Evolutionary conservation across 2,797 vertebrate species (phyloP), one percentile per base, ranked within the genome.

Genomic region (Phrynocephalus forsythii): DNA sequence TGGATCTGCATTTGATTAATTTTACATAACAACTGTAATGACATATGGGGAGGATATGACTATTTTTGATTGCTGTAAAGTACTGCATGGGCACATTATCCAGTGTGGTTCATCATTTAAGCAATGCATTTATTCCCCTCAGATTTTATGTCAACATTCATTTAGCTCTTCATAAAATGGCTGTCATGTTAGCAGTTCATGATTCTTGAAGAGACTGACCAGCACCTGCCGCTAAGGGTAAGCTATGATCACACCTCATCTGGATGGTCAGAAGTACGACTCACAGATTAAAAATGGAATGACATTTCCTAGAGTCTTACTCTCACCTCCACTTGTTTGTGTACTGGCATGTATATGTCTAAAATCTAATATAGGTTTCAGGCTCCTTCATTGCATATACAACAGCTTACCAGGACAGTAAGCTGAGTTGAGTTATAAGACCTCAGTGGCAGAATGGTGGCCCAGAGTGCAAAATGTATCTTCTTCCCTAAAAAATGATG

Each of bases 1-100:
- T 87, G 33, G 93, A 93, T 92, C 87, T 92, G 92, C 93, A 94
- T 94, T 94, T 92, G 92, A 88, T 94, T 88, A 93, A 91, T 95
- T 95, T 95, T 95, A 82, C 87, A 84, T 86, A 85, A 90, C 94
- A 94, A 5, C 80, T 89, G 15, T 88, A 94, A 87, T 83, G 86
- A 78, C 30, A 79, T 76, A 91, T 52, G 84, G 88, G 88, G 38
- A 28, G 80, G 90, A 79, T 33, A 75, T 38, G 83, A 56, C 83
- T 88, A 28, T 86, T 26, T 90, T 80, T 38, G 78, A 22, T 68
- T 71, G 88, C 38, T 83, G 6, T 48, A 72, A 56, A 86, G 56
- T 84, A n/a, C 2, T 88, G 81, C 22, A 85, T 76, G 77, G 30
- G 79, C 1, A 69, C 63, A 88, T 82, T 82, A 60, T 50, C 2